These are phyloP conservation scores for Tipula lateralis DNA, from an alignment of 2,888 invertebrate genomes.

Conservation along the genomic window DNA sequence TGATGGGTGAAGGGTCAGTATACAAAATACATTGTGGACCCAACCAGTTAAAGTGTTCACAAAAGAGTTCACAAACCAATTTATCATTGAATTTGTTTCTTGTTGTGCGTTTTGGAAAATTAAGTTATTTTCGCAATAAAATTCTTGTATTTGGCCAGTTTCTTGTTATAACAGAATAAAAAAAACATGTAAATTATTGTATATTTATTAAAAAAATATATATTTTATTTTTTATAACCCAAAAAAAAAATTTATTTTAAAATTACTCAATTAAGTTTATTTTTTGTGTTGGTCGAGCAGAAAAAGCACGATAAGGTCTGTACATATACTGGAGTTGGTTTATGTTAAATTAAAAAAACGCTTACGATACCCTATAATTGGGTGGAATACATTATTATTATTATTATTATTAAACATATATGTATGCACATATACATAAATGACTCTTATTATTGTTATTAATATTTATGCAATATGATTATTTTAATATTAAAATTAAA, in stretches of 20 bases:
- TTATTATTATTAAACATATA: background rate
- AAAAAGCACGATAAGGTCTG: background rate
- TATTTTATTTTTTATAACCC: background rate
- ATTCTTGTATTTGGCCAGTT: background rate
- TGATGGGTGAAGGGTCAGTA: no score
- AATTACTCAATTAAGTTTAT: background rate
- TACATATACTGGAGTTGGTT: background rate
- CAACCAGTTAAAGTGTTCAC: no score
- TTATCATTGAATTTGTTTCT: no score
- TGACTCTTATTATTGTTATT: background rate
- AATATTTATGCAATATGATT: background rate
- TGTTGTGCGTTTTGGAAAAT: background rate
- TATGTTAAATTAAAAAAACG: background rate
- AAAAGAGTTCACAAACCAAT: no score
- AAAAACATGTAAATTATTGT: background rate
- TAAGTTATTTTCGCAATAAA: background rate
- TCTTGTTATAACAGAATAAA: background rate
- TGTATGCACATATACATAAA: no score
- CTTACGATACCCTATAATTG: background rate
- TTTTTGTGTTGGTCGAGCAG: background rate
- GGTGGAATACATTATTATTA: background rate
- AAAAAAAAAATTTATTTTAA: no score
- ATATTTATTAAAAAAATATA: background rate
- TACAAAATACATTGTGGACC: no score
- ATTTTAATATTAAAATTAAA: constrained; percentile 11